Evolutionary conservation across 2,888 invertebrate species (phyloP), one percentile per base, ranked within the genome.

Genomic region (Halocaridina rubra): DNA sequence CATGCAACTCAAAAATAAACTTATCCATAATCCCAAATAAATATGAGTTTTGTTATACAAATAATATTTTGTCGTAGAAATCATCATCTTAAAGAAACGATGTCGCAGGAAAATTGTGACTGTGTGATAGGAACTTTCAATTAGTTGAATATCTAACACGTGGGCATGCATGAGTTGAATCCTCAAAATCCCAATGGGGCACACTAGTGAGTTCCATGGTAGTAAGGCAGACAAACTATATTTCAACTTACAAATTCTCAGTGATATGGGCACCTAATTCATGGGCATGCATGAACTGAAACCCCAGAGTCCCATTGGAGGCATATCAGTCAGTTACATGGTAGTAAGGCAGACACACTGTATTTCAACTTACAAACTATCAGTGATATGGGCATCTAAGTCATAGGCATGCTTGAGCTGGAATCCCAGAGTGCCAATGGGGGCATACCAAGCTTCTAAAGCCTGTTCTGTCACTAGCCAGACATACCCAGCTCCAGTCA

Each of bases 401-500:
- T 96, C 95, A 22, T 95, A 95, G 5, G 97, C 96, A 91, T 98
- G 96, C 75, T 96, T 95, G 82, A 98, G 93, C 89, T 95, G 93
- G 82, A 98, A 92, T 3, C 98, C 98, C 24, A 98, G 93, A 59
- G 96, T 94, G 78, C 98, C 98, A 90, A 95, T 95, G 0, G 98
- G 98, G 33, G 95, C 95, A 90, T 97, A 97, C 32, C 94, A 93
- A 2, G 97, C 96, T 89, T 94, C 94, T 88, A 98, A 91, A 0
- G 97, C 97, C 91, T 98, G 98, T 90, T 98, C 98, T 0, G 98
- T 97, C 39, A 98, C 97, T 91, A 98, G 95, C 98, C 98, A 98
- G 33, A 97, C 98, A 91, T 96, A 97, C 61, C 97, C 97, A 32
- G 94, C 93, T 2, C 89, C 90, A 0, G 97, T 97, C 95, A 98